These are phyloP conservation scores for Mesorhabditis spiculigera DNA, from an alignment of 2,888 invertebrate genomes.

Conservation along the genomic window DNA sequence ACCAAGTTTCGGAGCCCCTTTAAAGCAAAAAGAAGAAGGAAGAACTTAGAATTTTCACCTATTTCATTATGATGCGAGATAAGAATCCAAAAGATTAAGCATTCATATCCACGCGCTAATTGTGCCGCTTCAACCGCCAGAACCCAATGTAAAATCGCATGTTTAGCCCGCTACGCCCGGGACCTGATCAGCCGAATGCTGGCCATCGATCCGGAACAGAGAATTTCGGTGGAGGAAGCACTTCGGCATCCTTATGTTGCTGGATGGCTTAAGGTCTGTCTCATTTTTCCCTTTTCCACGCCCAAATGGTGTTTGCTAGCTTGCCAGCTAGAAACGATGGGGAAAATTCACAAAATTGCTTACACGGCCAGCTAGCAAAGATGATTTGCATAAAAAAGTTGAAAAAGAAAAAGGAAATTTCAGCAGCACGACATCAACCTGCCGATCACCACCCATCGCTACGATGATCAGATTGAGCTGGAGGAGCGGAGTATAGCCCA, in stretches of 20 bases:
- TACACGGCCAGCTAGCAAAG: too few species aligned
- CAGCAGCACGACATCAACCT: slow-evolving; percentile 6
- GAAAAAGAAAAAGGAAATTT: not conserved
- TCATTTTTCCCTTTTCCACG: not conserved
- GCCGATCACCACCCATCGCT: slow-evolving; percentile 5
- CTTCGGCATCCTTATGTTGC: slow-evolving; percentile 92
- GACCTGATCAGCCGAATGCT: slow-evolving; percentile 94
- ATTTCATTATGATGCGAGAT: too few species aligned
- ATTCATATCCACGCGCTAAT: too few species aligned
- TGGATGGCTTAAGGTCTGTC: slow-evolving; percentile 86
- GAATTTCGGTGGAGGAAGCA: slow-evolving; percentile 96
- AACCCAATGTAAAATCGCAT: too few species aligned
- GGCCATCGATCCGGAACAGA: slow-evolving; percentile 91
- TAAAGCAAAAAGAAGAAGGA: too few species aligned
- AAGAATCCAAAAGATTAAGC: too few species aligned
- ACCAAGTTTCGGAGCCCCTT: too few species aligned
- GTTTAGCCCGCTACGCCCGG: slow-evolving; percentile 79
- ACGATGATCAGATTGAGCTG: not conserved
- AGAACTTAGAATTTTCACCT: too few species aligned
- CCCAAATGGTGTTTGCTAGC: too few species aligned
- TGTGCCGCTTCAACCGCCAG: too few species aligned
- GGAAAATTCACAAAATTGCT: too few species aligned
- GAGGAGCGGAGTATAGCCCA: slow-evolving; percentile 3
- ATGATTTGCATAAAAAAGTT: not conserved
- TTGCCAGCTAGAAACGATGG: too few species aligned